Percentiles rank a stretch among this genome's conserved stretches.
These are phyloP conservation scores for Motacilla tschutschensis DNA, from an alignment of 2,113 vertebrate species.

Conservation along the genomic window DNA sequence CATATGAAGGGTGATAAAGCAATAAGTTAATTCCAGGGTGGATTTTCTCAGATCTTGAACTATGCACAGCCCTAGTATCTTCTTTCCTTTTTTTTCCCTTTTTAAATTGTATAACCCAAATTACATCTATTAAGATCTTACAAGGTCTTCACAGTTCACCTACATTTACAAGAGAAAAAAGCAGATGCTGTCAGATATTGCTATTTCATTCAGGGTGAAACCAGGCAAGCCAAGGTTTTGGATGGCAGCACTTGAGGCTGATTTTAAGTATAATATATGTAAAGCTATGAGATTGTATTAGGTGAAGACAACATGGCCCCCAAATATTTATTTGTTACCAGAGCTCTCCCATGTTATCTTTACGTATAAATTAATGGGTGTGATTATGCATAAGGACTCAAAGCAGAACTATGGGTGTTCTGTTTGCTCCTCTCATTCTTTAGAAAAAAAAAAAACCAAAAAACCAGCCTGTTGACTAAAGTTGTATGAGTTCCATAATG, in stretches of 20 bases:
- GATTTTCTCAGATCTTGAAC: conserved; percentile 51
- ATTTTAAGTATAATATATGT: not conserved
- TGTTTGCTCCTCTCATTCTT: not conserved
- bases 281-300: not conserved
- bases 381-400: not conserved
- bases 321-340: not conserved
- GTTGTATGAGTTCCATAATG: not conserved
- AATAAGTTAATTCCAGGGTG: conserved; percentile 58
- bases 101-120: not conserved
- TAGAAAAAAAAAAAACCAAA: not conserved
- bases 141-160: conserved; percentile 53
- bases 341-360: not conserved
- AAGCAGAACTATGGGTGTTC: not conserved
- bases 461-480: not conserved
- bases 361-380: not conserved
- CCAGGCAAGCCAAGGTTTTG: not conserved
- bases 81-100: not conserved
- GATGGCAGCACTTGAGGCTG: not conserved
- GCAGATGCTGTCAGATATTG: not conserved
- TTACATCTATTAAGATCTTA: conserved; percentile 52
- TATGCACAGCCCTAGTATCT: not conserved
- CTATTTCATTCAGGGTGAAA: not conserved
- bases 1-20: conserved; percentile 16
- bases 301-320: not conserved
- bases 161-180: not conserved